Conservation (phyloP, 2,797 vertebrate species). For the Sylvia borin region DNA sequence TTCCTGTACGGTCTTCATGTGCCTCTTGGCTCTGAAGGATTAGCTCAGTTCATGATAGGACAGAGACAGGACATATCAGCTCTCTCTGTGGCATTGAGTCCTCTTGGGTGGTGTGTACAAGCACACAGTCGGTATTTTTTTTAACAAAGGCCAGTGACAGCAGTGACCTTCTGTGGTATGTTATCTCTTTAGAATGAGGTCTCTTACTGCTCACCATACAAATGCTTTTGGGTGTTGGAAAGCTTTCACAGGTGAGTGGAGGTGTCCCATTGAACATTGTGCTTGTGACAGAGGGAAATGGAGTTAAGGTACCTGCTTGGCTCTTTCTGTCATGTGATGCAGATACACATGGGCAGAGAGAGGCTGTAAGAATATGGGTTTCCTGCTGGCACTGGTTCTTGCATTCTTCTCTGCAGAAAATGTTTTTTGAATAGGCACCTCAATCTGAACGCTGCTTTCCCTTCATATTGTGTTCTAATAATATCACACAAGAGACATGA, state of each 20-base stretch:
- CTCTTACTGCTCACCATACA: background rate
- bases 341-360: background rate
- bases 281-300: background rate
- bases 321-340: background rate
- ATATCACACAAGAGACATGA: constrained; percentile 49
- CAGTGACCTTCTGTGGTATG: background rate
- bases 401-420: background rate
- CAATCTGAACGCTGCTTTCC: constrained; percentile 1
- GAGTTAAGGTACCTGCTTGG: background rate
- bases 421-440: background rate
- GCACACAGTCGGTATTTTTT: background rate
- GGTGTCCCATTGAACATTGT: accelerated
- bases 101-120: background rate
- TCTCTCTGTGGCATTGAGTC: background rate
- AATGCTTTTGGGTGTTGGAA: background rate
- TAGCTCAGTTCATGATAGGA: background rate
- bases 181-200: background rate
- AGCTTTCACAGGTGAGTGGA: background rate
- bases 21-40: background rate
- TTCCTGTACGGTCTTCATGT: background rate
- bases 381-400: background rate
- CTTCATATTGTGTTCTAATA: constrained; percentile 49
- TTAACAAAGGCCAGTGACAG: background rate
- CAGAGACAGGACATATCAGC: background rate
- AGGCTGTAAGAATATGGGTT: background rate